Evolutionary conservation across 2,113 vertebrate genomes (phyloP).

Genomic region (Chloropsis cyanopogon): DNA sequence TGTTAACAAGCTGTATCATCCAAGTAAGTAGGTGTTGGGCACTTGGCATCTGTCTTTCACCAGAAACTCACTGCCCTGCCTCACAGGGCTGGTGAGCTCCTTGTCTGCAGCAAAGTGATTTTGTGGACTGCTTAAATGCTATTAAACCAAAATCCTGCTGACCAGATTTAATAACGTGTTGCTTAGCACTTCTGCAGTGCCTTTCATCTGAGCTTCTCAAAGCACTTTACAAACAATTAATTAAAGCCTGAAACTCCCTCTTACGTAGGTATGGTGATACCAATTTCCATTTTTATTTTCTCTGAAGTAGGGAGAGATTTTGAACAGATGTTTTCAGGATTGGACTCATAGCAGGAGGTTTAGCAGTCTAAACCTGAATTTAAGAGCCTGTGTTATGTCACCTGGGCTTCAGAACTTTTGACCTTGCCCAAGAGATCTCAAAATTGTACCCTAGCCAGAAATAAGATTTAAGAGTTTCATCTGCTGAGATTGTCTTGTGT

Average conservation of each 20-base stretch:
- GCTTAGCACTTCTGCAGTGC: background rate
- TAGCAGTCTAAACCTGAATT: background rate
- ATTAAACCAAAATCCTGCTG: background rate
- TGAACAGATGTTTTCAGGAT: background rate
- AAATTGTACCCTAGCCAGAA: background rate
- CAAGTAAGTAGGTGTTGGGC: background rate
- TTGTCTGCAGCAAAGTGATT: background rate
- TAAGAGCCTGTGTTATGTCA: background rate
- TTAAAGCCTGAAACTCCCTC: background rate
- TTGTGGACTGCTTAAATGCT: background rate
- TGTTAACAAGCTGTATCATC: background rate
- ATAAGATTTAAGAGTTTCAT: background rate
- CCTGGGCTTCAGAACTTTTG: background rate
- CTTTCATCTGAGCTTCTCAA: slow-evolving; percentile 15
- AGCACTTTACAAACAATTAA: slow-evolving; percentile 46
- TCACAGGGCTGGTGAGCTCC: background rate
- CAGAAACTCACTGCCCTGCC: background rate
- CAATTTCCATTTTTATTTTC: background rate
- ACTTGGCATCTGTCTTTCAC: background rate
- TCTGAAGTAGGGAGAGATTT: background rate
- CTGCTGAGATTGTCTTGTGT: background rate
- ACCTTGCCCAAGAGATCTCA: background rate
- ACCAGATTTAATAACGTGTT: background rate
- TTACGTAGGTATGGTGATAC: background rate
- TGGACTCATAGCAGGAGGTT: background rate